Evolutionary conservation across 37 sponge, comb jelly and placozoan species (phyloP).

Genomic region (Chondrosia reniformis): DNA sequence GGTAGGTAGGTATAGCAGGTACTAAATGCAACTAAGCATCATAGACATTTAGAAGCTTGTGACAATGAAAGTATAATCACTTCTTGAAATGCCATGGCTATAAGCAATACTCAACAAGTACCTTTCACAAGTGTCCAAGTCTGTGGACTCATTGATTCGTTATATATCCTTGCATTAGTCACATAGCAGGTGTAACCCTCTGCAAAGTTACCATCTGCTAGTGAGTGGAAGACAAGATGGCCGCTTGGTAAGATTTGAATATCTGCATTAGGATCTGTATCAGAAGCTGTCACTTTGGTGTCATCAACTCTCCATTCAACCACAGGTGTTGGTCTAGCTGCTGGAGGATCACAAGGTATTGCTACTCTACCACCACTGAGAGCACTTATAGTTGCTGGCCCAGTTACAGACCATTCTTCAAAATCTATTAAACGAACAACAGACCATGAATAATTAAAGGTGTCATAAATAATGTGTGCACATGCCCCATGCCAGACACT

Average conservation of each 20-base stretch:
- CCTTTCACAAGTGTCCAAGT: not conserved
- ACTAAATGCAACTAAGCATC: too few species aligned
- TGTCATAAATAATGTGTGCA: too few species aligned
- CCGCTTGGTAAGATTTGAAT: slow-evolving; percentile 10
- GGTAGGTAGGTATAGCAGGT: not conserved
- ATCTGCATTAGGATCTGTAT: not conserved
- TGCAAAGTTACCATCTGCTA: not conserved
- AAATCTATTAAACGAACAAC: not conserved
- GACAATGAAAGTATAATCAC: too few species aligned
- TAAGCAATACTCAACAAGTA: not conserved
- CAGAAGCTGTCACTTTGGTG: not conserved
- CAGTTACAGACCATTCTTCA: slow-evolving; percentile 1
- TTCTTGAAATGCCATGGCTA: too few species aligned
- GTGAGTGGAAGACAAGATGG: slow-evolving; percentile 15
- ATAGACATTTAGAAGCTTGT: too few species aligned
- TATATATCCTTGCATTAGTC: slow-evolving; percentile 22
- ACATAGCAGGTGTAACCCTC: slow-evolving; percentile 36
- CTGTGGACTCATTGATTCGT: not conserved
- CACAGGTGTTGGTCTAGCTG: not conserved
- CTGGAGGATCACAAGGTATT: not conserved
- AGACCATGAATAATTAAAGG: too few species aligned
- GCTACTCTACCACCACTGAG: slow-evolving; percentile 5
- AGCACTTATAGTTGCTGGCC: not conserved
- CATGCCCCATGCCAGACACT: too few species aligned
- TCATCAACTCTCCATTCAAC: not conserved